Base-by-base conservation (phyloP, 2,113 vertebrate species). In the Platysteira castanea region DNA sequence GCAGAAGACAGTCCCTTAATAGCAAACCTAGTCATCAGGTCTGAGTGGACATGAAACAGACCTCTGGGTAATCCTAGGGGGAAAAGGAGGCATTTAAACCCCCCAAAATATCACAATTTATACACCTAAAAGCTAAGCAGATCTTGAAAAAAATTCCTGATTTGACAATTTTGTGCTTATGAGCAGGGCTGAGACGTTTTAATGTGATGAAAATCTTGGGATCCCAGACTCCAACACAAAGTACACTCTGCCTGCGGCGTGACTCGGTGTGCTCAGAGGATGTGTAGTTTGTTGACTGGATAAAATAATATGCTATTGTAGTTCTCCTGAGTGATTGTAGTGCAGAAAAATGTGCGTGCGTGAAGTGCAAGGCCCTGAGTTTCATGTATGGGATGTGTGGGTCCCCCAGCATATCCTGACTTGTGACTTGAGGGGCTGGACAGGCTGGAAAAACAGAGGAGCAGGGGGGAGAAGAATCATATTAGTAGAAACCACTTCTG, bases 261-360 rank as follows among this genome's bases (percentile, higher is more conserved):
- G 28, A 59, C 78, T 88, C 8, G 4, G 6, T 52, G 57, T 46
- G 68, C 44, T 53, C 81, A 31, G 31, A 70, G 77, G 73, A 87
- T 44, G 52, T 30, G 63, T 69, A 73, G 39, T 50, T 19, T 7
- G 54, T 59, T 67, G 87, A 8, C 75, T 70, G 93, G 87, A 60
- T 95, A 80, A 96, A 97, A 97, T 84, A 93, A 94, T 95, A 53
- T 2, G 21, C 84, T 94, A 90, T 84, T 92, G 92, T 94, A 93
- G 94, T 90, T 96, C 84, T 91, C 78, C 89, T 59, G n/a, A 80
- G 65, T 78, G 50, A 67, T 73, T 96, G 73, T 73, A 60, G 65
- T 28, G 78, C 91, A 94, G 80, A 96, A 97, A 96, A 95, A 96
- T 70, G 93, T n/a, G 89, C 2, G 33, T 28, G 39, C 18, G 42